Evolutionary conservation across 2,888 invertebrate species (phyloP).

Genomic region (Creontiades dilutus): DNA sequence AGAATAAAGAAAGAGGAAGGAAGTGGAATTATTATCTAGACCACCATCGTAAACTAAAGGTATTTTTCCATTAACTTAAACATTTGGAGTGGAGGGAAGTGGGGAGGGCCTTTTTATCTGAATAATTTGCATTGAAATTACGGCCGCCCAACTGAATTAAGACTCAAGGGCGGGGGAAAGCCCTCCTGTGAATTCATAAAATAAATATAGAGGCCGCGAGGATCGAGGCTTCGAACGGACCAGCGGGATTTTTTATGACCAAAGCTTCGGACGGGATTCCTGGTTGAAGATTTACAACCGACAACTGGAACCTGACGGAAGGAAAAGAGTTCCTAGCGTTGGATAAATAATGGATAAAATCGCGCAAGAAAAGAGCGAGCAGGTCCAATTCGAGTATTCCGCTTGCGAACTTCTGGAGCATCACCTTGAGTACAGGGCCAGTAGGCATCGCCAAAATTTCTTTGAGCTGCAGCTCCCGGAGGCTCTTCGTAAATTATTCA

Average conservation of each 20-base stretch:
- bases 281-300: slow-evolving; percentile 59
- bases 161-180: neutral
- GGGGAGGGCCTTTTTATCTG: slow-evolving; percentile 34
- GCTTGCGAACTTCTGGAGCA: slow-evolving; percentile 19
- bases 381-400: slow-evolving; percentile 54
- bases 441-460: slow-evolving; percentile 41
- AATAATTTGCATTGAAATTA: slow-evolving; percentile 65
- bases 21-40: slow-evolving; percentile 37
- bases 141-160: slow-evolving; percentile 59
- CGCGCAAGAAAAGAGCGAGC: slow-evolving; percentile 38
- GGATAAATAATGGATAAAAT: slow-evolving; percentile 60
- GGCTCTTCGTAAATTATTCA: slow-evolving; percentile 19
- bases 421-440: slow-evolving; percentile 21
- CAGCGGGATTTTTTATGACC: slow-evolving; percentile 45
- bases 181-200: slow-evolving; percentile 41
- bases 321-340: neutral
- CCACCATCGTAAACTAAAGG: slow-evolving; percentile 62
- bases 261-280: slow-evolving; percentile 25
- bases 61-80: slow-evolving; percentile 63
- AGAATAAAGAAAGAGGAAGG: neutral
- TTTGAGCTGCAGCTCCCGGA: slow-evolving; percentile 21
- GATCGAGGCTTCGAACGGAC: slow-evolving; percentile 16
- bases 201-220: neutral
- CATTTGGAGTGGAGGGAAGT: slow-evolving; percentile 16
- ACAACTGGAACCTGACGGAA: slow-evolving; percentile 38